Percentiles rank a stretch among this genome's conserved stretches.
Conservation (phyloP, 2,888 invertebrate species). For the Aromia moschata region DNA sequence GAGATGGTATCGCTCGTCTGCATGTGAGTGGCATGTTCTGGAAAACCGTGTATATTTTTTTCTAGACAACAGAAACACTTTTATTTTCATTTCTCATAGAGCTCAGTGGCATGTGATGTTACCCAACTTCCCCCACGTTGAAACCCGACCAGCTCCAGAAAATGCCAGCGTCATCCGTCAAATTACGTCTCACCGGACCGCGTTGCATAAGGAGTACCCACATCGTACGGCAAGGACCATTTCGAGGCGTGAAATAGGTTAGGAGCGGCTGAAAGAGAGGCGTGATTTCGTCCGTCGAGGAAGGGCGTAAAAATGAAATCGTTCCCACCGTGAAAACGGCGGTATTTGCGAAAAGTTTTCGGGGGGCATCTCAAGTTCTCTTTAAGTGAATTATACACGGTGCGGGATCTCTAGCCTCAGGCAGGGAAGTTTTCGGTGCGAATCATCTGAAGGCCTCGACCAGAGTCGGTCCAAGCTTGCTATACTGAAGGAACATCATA, state of each 20-base stretch:
- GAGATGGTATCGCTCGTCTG: too few species aligned
- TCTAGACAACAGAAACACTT: too few species aligned
- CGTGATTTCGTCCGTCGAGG: slow-evolving; percentile 7
- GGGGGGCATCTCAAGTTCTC: slow-evolving; percentile 31
- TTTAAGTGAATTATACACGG: slow-evolving; percentile 42
- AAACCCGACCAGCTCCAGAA: background rate
- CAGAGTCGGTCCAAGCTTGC: too few species aligned
- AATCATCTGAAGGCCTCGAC: too few species aligned
- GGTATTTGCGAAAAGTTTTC: slow-evolving; percentile 38
- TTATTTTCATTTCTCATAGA: too few species aligned
- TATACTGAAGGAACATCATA: too few species aligned
- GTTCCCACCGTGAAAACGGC: slow-evolving; percentile 45
- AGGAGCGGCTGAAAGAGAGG: slow-evolving; percentile 30
- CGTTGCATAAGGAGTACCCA: slow-evolving; percentile 5
- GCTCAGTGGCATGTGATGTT: too few species aligned
- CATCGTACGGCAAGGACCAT: slow-evolving; percentile 14
- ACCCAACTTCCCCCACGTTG: slow-evolving; percentile 1
- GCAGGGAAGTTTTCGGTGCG: too few species aligned
- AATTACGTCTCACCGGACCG: slow-evolving; percentile 12
- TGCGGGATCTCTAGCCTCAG: slow-evolving; percentile 1
- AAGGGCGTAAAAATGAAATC: slow-evolving; percentile 35
- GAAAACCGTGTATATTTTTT: too few species aligned
- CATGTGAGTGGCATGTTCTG: too few species aligned
- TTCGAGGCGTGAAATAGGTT: slow-evolving; percentile 44
- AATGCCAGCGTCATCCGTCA: slow-evolving; percentile 3